Percentiles rank a stretch among this genome's conserved stretches.
phyloP scores from a whole-genome alignment of 2,113 vertebrate genomes.

The Casuarius casuarius region DNA sequence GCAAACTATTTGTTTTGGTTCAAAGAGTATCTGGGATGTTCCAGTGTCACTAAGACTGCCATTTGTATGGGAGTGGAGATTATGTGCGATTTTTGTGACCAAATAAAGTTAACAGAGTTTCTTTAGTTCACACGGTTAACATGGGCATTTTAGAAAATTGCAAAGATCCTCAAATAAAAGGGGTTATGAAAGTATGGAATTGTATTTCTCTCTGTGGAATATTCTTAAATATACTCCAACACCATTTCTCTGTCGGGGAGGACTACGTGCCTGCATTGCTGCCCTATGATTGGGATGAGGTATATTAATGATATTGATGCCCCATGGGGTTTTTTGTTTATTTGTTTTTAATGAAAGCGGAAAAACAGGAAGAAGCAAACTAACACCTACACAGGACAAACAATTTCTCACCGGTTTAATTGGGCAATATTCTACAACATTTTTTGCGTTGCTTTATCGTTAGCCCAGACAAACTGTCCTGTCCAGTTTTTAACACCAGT shows the following conservation, averaged over 20 bases:
- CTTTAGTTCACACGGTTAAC: not conserved
- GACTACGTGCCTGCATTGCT: not conserved
- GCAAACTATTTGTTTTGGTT: not conserved
- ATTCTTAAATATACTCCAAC: not conserved
- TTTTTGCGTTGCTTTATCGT: not conserved
- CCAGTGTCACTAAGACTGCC: not conserved
- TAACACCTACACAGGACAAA: not conserved
- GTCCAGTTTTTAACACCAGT: constrained; percentile 58
- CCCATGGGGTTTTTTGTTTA: not conserved
- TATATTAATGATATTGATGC: not conserved
- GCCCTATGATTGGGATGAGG: not conserved
- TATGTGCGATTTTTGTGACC: not conserved
- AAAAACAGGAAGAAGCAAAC: not conserved
- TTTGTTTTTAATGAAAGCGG: not conserved
- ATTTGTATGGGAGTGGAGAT: not conserved
- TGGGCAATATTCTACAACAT: not conserved
- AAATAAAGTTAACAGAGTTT: not conserved
- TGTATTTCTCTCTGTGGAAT: not conserved
- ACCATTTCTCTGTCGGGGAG: not conserved
- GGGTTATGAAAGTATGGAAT: not conserved
- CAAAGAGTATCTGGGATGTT: not conserved
- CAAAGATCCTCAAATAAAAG: not conserved
- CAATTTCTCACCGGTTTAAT: not conserved
- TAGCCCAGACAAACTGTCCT: not conserved
- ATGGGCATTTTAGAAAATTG: not conserved